Evolutionary conservation across 2,888 invertebrate genomes (phyloP).

Genomic region (Callimorpha dominula): DNA sequence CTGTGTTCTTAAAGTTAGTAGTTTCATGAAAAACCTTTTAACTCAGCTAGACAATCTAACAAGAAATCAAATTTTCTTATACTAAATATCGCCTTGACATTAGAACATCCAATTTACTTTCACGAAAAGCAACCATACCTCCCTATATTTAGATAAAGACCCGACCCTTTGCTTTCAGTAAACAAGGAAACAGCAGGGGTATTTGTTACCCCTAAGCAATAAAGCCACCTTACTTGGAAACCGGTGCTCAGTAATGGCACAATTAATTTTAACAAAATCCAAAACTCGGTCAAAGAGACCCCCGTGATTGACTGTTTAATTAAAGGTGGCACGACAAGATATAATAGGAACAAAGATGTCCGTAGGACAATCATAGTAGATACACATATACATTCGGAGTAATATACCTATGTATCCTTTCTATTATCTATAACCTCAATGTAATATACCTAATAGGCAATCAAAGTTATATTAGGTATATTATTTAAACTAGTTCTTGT

Average conservation of each 20-base stretch:
- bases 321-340: constrained; percentile 30
- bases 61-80: background rate
- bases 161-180: constrained; percentile 26
- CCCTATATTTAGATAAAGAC: constrained; percentile 18
- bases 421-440: too few relatives aligned
- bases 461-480: too few relatives aligned
- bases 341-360: background rate
- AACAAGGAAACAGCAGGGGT: constrained; percentile 39
- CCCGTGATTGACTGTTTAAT: constrained; percentile 51
- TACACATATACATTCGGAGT: background rate
- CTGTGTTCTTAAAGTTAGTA: background rate
- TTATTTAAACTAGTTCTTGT: background rate
- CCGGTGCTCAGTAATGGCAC: constrained; percentile 39
- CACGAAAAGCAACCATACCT: constrained; percentile 6
- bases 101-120: constrained; percentile 8
- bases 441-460: too few relatives aligned
- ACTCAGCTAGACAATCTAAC: background rate
- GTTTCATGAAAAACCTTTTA: background rate
- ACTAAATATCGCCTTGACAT: constrained; percentile 1
- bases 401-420: background rate
- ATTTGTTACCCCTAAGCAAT: constrained; percentile 39
- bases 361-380: too few relatives aligned
- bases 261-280: constrained; percentile 51
- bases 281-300: constrained; percentile 19
- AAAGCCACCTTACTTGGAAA: constrained; percentile 38